These are phyloP conservation scores for Sialis lutaria DNA, from an alignment of 2,888 invertebrate species.

Conservation along the genomic window DNA sequence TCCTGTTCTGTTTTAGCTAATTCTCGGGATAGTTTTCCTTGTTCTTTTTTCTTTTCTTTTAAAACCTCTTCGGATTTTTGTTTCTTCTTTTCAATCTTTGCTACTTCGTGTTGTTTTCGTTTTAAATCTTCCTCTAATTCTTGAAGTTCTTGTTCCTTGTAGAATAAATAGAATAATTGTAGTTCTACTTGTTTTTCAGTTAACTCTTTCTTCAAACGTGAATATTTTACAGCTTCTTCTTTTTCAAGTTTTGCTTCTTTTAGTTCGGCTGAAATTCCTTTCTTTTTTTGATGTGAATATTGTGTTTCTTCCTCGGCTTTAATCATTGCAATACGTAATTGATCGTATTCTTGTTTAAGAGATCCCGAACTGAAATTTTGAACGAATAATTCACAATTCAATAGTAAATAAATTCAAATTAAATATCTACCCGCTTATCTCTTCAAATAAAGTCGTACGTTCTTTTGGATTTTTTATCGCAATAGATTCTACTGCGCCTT, in stretches of 20 bases:
- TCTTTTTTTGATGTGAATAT: slow-evolving; percentile 95
- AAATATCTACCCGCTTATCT: slow-evolving; percentile 72
- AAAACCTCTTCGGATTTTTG: slow-evolving; percentile 81
- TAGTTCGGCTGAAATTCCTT: slow-evolving; percentile 93
- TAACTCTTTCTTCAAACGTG: slow-evolving; percentile 70
- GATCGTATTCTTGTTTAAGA: slow-evolving; percentile 87
- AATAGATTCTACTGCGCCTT: slow-evolving; percentile 97
- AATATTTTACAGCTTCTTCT: slow-evolving; percentile 97
- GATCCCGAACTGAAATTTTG: slow-evolving; percentile 60
- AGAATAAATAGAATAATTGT: slow-evolving; percentile 83
- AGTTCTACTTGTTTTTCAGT: slow-evolving; percentile 76
- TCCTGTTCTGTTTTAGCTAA: slow-evolving; percentile 88
- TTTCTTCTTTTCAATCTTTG: slow-evolving; percentile 66
- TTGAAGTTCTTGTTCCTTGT: slow-evolving; percentile 85
- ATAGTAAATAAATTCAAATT: too few relatives aligned
- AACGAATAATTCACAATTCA: background rate
- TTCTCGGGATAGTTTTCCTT: slow-evolving; percentile 71
- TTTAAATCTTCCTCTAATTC: slow-evolving; percentile 62
- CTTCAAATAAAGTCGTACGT: slow-evolving; percentile 91
- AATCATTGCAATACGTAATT: slow-evolving; percentile 81
- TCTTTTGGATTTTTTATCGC: slow-evolving; percentile 99
- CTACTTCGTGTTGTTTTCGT: slow-evolving; percentile 64
- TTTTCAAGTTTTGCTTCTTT: slow-evolving; percentile 97
- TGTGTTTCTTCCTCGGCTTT: slow-evolving; percentile 97
- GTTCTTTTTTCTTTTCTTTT: slow-evolving; percentile 87